Conservation (phyloP, 2,797 vertebrate genomes). For the Platyrinchus mystaceus region DNA sequence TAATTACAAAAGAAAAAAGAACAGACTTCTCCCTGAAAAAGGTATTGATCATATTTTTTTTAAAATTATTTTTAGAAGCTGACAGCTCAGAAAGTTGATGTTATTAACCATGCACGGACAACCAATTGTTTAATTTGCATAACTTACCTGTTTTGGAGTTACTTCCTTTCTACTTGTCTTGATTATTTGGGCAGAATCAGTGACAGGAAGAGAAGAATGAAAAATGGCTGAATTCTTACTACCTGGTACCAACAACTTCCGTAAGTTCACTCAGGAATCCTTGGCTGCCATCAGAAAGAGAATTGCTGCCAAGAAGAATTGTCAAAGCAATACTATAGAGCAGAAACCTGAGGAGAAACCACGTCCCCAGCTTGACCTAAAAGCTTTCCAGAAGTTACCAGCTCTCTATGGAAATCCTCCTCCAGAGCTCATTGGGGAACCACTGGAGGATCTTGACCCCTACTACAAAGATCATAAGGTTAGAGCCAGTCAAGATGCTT, state of each 20-base stretch:
- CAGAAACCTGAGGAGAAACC: slow-evolving; percentile 67
- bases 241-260: slow-evolving; percentile 88
- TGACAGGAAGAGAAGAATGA: slow-evolving; percentile 85
- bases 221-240: slow-evolving; percentile 93
- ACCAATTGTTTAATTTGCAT: neutral
- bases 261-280: slow-evolving; percentile 90
- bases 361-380: slow-evolving; percentile 85
- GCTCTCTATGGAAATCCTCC: slow-evolving; percentile 92
- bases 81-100: neutral
- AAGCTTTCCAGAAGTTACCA: slow-evolving; percentile 91
- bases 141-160: neutral
- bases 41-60: accelerated
- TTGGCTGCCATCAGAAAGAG: slow-evolving; percentile 88
- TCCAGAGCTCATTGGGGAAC: slow-evolving; percentile 86
- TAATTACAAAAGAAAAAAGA: neutral
- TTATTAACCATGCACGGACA: neutral
- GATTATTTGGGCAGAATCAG: slow-evolving; percentile 71
- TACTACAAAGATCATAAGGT: slow-evolving; percentile 90
- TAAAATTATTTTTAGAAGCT: neutral
- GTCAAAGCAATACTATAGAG: slow-evolving; percentile 30
- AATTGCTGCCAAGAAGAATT: slow-evolving; percentile 80
- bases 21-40: neutral
- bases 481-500: neutral
- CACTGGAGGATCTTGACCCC: slow-evolving; percentile 92
- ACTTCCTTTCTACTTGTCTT: slow-evolving; percentile 59